Evolutionary conservation across 2,113 vertebrate genomes (phyloP).

Genomic region (Coptodon rendalli): DNA sequence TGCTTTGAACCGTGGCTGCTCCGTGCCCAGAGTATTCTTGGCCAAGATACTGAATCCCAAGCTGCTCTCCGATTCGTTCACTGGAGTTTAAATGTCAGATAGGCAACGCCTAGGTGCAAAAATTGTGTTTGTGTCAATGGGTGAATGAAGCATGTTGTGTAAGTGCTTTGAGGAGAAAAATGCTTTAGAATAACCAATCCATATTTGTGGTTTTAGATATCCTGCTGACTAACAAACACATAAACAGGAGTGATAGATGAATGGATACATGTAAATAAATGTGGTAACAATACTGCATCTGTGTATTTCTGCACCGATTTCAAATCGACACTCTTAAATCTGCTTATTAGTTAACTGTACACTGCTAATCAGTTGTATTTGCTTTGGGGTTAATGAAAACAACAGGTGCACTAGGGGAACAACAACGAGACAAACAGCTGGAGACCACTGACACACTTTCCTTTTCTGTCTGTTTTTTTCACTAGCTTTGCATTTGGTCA

Average conservation of each 20-base stretch:
- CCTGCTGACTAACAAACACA: neutral
- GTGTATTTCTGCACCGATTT: neutral
- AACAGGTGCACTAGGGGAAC: neutral
- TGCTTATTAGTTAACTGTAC: neutral
- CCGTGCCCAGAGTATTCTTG: neutral
- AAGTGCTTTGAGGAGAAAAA: neutral
- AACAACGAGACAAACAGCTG: neutral
- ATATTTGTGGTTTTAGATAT: neutral
- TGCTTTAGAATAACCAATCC: neutral
- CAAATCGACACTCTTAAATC: neutral
- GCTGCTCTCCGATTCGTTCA: neutral
- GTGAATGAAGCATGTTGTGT: neutral
- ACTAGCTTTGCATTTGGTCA: neutral
- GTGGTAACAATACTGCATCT: neutral
- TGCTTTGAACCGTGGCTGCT: neutral
- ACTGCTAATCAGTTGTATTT: neutral
- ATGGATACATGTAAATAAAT: neutral
- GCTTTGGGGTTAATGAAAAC: neutral
- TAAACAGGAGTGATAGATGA: neutral
- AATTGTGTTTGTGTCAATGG: neutral
- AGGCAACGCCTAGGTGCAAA: neutral
- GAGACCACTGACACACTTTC: neutral
- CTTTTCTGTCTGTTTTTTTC: neutral
- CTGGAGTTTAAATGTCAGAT: neutral
- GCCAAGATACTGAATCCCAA: neutral